A percentile compares a stretch with the other conserved stretches of the same genome.
phyloP scores from a whole-genome alignment of 2,113 vertebrate genomes.

The Corydoras maculifer region DNA sequence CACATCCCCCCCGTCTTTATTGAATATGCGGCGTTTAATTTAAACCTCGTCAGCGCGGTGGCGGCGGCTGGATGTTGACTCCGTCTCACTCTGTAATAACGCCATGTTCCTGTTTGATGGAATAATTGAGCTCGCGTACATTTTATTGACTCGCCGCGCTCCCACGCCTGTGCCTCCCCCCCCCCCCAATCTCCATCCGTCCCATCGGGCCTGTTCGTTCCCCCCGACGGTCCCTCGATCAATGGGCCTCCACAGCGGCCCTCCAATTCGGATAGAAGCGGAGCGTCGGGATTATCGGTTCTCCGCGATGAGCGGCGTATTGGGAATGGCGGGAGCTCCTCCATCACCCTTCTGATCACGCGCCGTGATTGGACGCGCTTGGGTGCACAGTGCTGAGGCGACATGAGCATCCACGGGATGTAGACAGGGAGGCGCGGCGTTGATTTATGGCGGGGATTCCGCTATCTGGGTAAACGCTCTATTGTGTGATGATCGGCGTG shows the following conservation, averaged over 20 bases:
- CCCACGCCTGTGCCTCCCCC: constrained; percentile 3
- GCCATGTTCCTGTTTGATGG: constrained; percentile 55
- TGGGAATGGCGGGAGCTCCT: constrained; percentile 49
- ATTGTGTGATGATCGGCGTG: too few species aligned
- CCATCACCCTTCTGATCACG: constrained; percentile 26
- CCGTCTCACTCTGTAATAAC: constrained; percentile 46
- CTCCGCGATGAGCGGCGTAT: constrained; percentile 57
- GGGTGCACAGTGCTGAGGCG: constrained; percentile 30
- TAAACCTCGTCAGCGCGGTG: constrained; percentile 43
- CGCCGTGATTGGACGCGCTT: constrained; percentile 34
- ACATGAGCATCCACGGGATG: constrained; percentile 18
- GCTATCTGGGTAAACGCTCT: too few species aligned
- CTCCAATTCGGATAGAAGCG: constrained; percentile 68
- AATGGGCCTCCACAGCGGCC: constrained; percentile 50
- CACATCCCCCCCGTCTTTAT: constrained; percentile 46
- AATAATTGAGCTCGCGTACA: constrained; percentile 58
- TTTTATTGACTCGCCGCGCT: constrained; percentile 51
- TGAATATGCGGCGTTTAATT: constrained; percentile 53
- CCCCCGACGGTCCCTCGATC: constrained; percentile 45
- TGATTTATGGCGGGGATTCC: too few species aligned
- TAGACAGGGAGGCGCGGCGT: too few species aligned
- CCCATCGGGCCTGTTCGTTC: constrained; percentile 28
- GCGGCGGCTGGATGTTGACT: constrained; percentile 51
- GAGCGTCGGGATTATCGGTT: constrained; percentile 51
- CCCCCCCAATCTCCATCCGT: not conserved